phyloP scores from a whole-genome alignment of 2,113 vertebrate species.

The Australoheros scitulus region DNA sequence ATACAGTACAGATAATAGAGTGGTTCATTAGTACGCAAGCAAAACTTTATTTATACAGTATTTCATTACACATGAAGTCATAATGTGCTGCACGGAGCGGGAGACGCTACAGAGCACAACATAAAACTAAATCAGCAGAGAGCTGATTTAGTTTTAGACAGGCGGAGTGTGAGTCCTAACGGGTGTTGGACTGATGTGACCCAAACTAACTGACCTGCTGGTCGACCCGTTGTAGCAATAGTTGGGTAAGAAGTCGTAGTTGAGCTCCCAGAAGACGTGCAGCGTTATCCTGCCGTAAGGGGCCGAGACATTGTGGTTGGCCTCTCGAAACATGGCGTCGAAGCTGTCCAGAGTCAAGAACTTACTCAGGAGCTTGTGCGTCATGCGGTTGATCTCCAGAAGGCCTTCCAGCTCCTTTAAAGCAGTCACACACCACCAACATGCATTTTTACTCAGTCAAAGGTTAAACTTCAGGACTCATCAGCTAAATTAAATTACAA shows the following conservation, averaged over 20 bases:
- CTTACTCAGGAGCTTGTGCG: conserved; percentile 94
- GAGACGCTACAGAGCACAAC: too few relatives aligned
- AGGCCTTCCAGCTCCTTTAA: conserved; percentile 95
- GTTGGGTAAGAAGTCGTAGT: conserved; percentile 98
- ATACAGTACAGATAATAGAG: too few relatives aligned
- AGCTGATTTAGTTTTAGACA: too few relatives aligned
- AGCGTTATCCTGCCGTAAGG: conserved; percentile 97
- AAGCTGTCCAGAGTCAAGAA: conserved; percentile 98
- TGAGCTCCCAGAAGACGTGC: conserved; percentile 99
- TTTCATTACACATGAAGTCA: too few relatives aligned
- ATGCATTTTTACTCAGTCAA: background rate
- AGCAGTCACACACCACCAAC: background rate
- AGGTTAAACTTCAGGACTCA: background rate
- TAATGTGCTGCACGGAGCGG: too few relatives aligned
- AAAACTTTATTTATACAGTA: too few relatives aligned
- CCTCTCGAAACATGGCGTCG: conserved; percentile 98
- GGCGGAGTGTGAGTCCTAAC: too few relatives aligned
- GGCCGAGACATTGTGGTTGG: conserved; percentile 97
- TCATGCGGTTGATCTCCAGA: conserved; percentile 94
- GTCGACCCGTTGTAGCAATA: conserved; percentile 99
- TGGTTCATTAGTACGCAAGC: too few relatives aligned
- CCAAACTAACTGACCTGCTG: conserved; percentile 80
- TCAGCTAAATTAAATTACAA: background rate
- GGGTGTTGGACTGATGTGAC: too few relatives aligned
- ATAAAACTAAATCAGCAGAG: too few relatives aligned